phyloP scores from a whole-genome alignment of 2,113 vertebrate species.

The Eurystomus gularis region DNA sequence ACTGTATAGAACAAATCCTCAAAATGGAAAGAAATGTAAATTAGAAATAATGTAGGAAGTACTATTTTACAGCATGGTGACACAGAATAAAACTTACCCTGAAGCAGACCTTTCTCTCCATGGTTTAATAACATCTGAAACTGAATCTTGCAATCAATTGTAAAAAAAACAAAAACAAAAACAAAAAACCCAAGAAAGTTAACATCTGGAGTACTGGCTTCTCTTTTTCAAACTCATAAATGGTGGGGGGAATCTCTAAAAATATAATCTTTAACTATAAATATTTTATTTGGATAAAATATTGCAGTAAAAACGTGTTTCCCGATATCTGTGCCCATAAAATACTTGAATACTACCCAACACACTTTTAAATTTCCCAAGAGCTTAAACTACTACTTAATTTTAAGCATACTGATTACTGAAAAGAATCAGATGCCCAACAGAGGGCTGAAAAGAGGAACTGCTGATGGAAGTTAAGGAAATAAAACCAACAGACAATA shows the following conservation, averaged over 20 bases:
- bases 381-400: neutral
- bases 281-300: neutral
- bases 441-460: neutral
- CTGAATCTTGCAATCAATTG: neutral
- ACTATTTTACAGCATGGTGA: neutral
- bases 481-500: neutral
- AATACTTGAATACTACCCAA: neutral
- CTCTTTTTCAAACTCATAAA: neutral
- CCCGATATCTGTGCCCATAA: neutral
- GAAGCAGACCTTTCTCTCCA: neutral
- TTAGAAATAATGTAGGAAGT: neutral
- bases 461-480: neutral
- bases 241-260: accelerated
- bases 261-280: neutral
- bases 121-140: neutral
- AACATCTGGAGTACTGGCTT: neutral
- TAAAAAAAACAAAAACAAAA: no score
- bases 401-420: neutral
- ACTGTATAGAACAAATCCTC: neutral
- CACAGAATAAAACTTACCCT: neutral
- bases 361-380: neutral
- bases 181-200: neutral
- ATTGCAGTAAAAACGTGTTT: neutral
- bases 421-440: neutral
- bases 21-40: neutral